Percentiles rank a stretch among this genome's conserved stretches.
Conservation (phyloP, 2,888 invertebrate genomes). For the Leptinotarsa rubiginosa region DNA sequence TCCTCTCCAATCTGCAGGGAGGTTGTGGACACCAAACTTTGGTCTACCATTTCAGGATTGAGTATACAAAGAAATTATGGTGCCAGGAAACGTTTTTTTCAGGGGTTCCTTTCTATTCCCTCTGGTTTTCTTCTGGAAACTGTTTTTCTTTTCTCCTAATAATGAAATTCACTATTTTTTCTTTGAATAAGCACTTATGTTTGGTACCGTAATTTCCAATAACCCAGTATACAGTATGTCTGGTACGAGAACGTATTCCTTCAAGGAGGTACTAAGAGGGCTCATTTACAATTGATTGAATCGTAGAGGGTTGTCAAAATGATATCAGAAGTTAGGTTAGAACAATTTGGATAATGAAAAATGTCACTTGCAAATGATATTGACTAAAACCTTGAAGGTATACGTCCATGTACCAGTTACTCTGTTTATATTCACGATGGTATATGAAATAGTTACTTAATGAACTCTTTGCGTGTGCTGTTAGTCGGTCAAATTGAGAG, state of each 20-base stretch:
- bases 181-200: neutral
- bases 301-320: too few relatives aligned
- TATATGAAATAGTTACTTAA: slow-evolving; percentile 48
- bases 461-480: slow-evolving; percentile 66
- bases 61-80: slow-evolving; percentile 36
- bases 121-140: neutral
- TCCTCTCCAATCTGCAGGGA: slow-evolving; percentile 1
- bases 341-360: too few relatives aligned
- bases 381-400: neutral
- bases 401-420: neutral
- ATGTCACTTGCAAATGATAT: neutral
- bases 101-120: neutral
- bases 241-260: too few relatives aligned
- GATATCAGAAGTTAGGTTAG: too few relatives aligned
- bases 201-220: neutral
- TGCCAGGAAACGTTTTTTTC: neutral
- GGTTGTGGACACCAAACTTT: slow-evolving; percentile 21
- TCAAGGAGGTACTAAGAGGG: too few relatives aligned
- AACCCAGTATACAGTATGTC: neutral
- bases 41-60: slow-evolving; percentile 33
- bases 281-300: too few relatives aligned
- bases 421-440: neutral
- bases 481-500: slow-evolving; percentile 99
- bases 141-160: neutral
- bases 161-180: too few relatives aligned